Evolutionary conservation across 2,888 invertebrate genomes (phyloP), one percentile per base, ranked within the genome.

Genomic region (Dinocampus coccinellae): DNA sequence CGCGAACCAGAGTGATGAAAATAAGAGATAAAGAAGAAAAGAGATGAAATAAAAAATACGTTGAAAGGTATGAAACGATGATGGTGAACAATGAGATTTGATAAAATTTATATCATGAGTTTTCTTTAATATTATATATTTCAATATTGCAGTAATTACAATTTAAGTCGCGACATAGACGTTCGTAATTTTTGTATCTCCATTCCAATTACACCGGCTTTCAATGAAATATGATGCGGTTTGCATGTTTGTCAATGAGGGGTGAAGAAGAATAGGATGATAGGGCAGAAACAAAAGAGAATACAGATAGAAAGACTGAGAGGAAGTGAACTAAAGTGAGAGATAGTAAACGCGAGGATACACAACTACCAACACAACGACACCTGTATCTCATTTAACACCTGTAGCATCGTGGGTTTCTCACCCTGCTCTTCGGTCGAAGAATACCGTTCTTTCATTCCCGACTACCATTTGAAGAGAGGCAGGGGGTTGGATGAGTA

Each of bases 361-460:
- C 42, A 72, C 67, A 60, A 69, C 70, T 53, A 66, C 68, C 33
- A 68, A 69, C 67, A 73, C 75, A 68, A 74, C 71, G 77, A 76
- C 83, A 85, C 83, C 84, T 83, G 84, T 84, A 84, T 82, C 81
- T 80, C 83, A 83, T 85, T 77, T 82, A 83, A 85, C 85, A 86
- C 85, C 86, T 85, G 86, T 86, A 84, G 85, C 84, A 78, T 79
- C 80, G 61, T 22, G 57, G 57, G 24, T 52, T 34, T 39, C 60
- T 60, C 47, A 33, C 42, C 39, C 60, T 39, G 36, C n/a, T 58
- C 53, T 22, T 26, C 34, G 68, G 29, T 29, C 34, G 58, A 72
- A 60, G 69, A 73, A 69, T 70, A 67, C 62, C 42, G 55, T 20
- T 34, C 58, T 20, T 60, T 4, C 7, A 29, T 24, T 9, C 42